Percentiles rank a stretch among this genome's conserved stretches.
Evolutionary conservation across 2,797 vertebrate species (phyloP).

Genomic region (Pristis pectinata): DNA sequence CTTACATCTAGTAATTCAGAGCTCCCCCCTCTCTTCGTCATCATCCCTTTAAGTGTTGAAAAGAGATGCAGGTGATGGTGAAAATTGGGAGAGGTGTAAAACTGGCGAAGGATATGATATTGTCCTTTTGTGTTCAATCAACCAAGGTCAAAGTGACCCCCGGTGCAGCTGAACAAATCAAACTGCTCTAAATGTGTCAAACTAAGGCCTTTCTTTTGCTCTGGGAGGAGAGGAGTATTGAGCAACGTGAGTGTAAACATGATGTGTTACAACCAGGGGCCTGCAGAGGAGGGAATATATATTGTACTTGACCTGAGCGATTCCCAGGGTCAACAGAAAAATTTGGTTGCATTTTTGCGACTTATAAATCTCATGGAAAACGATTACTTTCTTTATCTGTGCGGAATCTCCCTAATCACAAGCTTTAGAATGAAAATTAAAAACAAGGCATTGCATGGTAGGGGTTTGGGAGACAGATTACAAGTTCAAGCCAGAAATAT

Average conservation of each 20-base stretch:
- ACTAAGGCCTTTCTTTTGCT: not conserved
- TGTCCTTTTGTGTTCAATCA: not conserved
- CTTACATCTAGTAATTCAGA: not conserved
- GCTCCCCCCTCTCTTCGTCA: too few species aligned
- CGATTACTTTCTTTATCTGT: constrained; percentile 1
- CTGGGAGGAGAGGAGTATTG: not conserved
- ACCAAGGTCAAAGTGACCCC: not conserved
- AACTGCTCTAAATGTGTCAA: not conserved
- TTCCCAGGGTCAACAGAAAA: not conserved
- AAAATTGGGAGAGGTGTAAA: not conserved
- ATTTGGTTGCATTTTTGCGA: constrained; percentile 10
- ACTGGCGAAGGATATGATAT: not conserved
- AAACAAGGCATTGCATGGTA: not conserved
- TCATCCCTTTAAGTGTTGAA: not conserved
- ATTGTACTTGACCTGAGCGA: constrained; percentile 13
- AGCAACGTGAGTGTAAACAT: not conserved
- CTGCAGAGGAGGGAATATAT: not conserved
- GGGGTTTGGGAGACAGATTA: not conserved
- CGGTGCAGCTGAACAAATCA: not conserved
- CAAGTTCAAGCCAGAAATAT: constrained; percentile 5
- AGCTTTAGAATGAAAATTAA: not conserved
- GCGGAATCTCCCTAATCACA: constrained; percentile 21
- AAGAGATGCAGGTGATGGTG: not conserved
- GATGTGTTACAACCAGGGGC: not conserved
- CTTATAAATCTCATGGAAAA: not conserved